Evolutionary conservation across 2,113 vertebrate genomes (phyloP).

Genomic region (Triplophysa siluroides): DNA sequence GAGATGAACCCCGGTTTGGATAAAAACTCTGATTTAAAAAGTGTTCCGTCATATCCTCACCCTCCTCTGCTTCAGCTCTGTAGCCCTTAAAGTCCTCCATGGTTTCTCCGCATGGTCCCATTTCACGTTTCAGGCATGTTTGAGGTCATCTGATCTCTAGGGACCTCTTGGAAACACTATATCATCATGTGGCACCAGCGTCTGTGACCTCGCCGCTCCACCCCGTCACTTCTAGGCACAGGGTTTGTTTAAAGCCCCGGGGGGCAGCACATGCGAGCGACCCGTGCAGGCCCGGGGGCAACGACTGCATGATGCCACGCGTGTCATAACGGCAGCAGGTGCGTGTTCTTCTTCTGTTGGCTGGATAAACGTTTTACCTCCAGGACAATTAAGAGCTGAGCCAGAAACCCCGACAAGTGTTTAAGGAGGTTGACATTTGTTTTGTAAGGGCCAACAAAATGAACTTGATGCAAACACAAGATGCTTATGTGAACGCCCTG

Average conservation of each 20-base stretch:
- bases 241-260: not conserved
- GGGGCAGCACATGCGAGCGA: not conserved
- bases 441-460: not conserved
- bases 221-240: not conserved
- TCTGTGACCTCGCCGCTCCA: not conserved
- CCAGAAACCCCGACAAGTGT: not conserved
- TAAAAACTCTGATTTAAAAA: too few species aligned
- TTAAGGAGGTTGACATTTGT: not conserved
- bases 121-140: not conserved
- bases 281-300: too few species aligned
- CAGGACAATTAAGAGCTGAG: not conserved
- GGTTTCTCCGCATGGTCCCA: not conserved
- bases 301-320: not conserved
- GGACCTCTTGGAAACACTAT: not conserved
- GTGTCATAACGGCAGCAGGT: not conserved
- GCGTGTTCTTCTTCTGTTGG: not conserved
- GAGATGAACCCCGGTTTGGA: too few species aligned
- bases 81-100: not conserved
- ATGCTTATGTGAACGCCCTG: too few species aligned
- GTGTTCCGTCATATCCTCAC: too few species aligned
- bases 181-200: not conserved
- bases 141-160: constrained; percentile 11
- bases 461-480: too few species aligned
- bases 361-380: not conserved
- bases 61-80: not conserved